Percentiles rank a stretch among this genome's conserved stretches.
phyloP scores from a whole-genome alignment of 2,113 vertebrate genomes.

The Phainopepla nitens region DNA sequence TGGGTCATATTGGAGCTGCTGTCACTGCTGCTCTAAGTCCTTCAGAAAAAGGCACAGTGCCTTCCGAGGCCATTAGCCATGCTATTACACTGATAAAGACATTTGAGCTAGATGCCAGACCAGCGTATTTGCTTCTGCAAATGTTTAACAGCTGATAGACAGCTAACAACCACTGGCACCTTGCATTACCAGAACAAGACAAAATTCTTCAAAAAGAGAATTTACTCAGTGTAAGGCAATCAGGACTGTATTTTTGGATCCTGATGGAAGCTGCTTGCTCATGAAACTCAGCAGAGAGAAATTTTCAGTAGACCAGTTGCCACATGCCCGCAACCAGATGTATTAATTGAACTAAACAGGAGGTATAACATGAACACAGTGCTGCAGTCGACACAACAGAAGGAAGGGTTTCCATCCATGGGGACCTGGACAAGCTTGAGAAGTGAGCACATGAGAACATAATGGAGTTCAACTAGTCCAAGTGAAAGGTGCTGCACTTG shows the following conservation, averaged over 20 bases:
- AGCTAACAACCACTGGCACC: background rate
- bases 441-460: background rate
- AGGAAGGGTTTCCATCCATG: background rate
- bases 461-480: background rate
- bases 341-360: background rate
- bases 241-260: background rate
- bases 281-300: background rate
- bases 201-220: background rate
- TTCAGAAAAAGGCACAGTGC: background rate
- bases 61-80: background rate
- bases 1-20: rapidly evolving
- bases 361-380: background rate
- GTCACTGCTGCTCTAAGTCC: background rate
- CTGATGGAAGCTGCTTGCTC: background rate
- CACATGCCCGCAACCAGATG: background rate
- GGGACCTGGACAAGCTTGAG: background rate
- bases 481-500: background rate
- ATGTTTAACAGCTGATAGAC: background rate
- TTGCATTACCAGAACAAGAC: background rate
- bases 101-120: background rate
- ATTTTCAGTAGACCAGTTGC: background rate
- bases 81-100: background rate
- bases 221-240: background rate
- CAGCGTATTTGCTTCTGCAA: background rate
- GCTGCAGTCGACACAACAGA: background rate